A percentile compares a stretch with the other conserved stretches of the same genome.
Conservation (phyloP, 2,113 vertebrate genomes). For the Lucifuga dentata region DNA sequence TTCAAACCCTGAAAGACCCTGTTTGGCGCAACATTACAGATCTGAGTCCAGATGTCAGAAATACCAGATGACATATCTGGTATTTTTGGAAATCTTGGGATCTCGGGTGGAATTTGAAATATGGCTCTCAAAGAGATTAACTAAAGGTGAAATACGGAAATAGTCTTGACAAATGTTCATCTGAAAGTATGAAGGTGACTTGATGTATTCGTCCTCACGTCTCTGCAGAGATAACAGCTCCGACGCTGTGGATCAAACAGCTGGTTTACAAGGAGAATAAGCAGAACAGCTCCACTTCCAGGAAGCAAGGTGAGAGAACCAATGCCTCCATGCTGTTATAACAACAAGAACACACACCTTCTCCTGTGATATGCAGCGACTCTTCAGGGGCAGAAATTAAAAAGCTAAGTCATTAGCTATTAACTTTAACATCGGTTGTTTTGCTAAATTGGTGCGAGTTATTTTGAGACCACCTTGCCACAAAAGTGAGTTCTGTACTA, state of each 20-base stretch:
- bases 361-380: background rate
- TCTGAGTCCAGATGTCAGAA: slow-evolving; percentile 46
- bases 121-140: background rate
- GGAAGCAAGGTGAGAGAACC: slow-evolving; percentile 88
- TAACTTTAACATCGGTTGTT: too few relatives aligned
- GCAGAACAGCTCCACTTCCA: slow-evolving; percentile 89
- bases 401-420: too few relatives aligned
- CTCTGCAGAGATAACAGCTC: slow-evolving; percentile 93
- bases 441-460: too few relatives aligned
- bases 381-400: too few relatives aligned
- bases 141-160: slow-evolving; percentile 14
- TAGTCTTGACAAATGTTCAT: background rate
- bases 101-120: slow-evolving; percentile 27
- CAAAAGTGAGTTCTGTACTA: too few relatives aligned
- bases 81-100: slow-evolving; percentile 41
- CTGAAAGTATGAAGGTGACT: background rate
- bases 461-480: too few relatives aligned
- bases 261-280: slow-evolving; percentile 93
- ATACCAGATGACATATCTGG: slow-evolving; percentile 33
- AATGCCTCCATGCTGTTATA: background rate
- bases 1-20: slow-evolving; percentile 1
- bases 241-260: slow-evolving; percentile 96
- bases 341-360: background rate
- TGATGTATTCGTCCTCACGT: slow-evolving; percentile 37
- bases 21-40: slow-evolving; percentile 21